Evolutionary conservation across 1,140 invertebrate species (phyloP).

Genomic region (Pseudoatta argentina): DNA sequence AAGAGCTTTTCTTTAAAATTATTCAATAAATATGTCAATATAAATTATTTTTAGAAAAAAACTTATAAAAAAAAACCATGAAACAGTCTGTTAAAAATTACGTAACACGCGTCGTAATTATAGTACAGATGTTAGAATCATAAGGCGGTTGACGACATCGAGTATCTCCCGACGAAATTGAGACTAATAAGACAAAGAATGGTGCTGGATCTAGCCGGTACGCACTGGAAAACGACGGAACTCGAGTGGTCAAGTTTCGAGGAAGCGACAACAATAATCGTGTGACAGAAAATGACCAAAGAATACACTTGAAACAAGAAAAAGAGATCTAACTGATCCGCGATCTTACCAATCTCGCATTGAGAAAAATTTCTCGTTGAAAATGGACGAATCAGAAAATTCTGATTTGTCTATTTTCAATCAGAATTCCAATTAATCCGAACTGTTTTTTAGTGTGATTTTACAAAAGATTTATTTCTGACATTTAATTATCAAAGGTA

Average conservation of each 20-base stretch:
- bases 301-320: not conserved
- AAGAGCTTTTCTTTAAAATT: not conserved
- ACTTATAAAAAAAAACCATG: not conserved
- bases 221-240: conserved; percentile 25
- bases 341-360: not conserved
- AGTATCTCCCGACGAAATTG: conserved; percentile 26
- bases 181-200: conserved; percentile 37
- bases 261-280: conserved; percentile 11
- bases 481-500: not conserved
- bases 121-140: not conserved
- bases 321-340: not conserved
- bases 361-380: no score
- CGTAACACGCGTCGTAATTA: conserved; percentile 9
- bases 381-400: no score
- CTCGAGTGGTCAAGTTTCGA: not conserved
- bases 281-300: conserved; percentile 13
- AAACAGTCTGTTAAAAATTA: not conserved
- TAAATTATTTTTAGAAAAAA: not conserved
- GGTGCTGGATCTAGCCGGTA: conserved; percentile 37
- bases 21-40: not conserved
- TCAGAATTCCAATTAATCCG: no score
- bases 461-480: not conserved
- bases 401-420: no score
- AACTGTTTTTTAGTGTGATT: not conserved
- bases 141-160: conserved; percentile 24